Base-by-base conservation (phyloP, 1,140 invertebrate genomes). In the Pseudomyrmex gracilis region DNA sequence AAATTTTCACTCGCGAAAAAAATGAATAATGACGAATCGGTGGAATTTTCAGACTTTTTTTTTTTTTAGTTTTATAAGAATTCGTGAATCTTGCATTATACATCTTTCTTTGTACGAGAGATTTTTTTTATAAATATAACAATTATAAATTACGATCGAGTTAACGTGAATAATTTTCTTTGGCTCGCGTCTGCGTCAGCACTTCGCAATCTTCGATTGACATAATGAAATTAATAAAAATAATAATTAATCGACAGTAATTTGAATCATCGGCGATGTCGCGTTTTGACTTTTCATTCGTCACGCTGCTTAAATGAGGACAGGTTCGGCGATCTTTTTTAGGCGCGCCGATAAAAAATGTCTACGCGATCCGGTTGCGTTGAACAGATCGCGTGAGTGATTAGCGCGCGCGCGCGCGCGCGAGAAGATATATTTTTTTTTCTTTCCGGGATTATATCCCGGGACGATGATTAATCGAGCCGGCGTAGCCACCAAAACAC, bases 381-480 rank as follows among this genome's bases (percentile, higher is more conserved):
- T 22, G 76, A 53, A 71, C 66, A 80, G 76, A 80, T 80, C 66
- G 76, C 76, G 53, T 53, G 53, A 71, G 66, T 71, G 76, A 80
- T 80, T 80, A 80, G 76, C 51, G 64, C 43, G 43, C 15, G 20
- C n/a, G n/a, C n/a, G n/a, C n/a, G n/a, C n/a, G 76, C 51, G 64
- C 43, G 43, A 10, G 20, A n/a, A 34, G 64, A n/a, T 4, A 49
- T 64, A n/a, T 22, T 68, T 78, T 66, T 57, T 80, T 85, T 83
- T 70, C 13, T 55, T 63, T 73, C 20, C 4, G 49, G 51, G 60
- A 51, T 49, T 53, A 55, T 82, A 66, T 73, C 84, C n/a, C n/a
- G n/a, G n/a, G 67, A 53, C 10, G n/a, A 1, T 87, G 85, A 88
- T 88, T 87, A 83, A 89, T 85, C 49, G 86, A 85, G 22, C 4